phyloP scores from a whole-genome alignment of 2,797 vertebrate species.

The Triplophysa bombifrons region DNA sequence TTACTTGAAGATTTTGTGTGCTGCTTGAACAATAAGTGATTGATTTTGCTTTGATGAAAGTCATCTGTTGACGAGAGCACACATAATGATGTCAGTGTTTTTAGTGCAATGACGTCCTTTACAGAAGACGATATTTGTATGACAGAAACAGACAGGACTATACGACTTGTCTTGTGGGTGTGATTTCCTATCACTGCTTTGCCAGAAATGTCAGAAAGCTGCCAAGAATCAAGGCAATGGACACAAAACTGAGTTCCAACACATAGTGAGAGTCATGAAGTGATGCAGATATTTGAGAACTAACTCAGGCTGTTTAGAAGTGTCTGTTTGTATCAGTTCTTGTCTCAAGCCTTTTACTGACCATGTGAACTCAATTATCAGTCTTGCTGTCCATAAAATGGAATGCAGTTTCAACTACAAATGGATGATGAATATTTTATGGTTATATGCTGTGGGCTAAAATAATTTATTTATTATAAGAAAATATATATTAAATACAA shows the following conservation, averaged over 20 bases:
- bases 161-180: not conserved
- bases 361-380: slow-evolving; percentile 19
- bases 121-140: slow-evolving; percentile 9
- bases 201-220: not conserved
- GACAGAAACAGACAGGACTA: not conserved
- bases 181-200: slow-evolving; percentile 2
- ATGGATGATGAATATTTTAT: slow-evolving; percentile 34
- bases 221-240: not conserved
- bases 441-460: slow-evolving; percentile 33
- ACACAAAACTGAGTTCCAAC: not conserved
- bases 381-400: slow-evolving; percentile 42
- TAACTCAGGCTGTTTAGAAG: slow-evolving; percentile 41
- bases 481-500: slow-evolving; percentile 24
- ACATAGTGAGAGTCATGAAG: not conserved
- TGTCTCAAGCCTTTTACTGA: slow-evolving; percentile 41
- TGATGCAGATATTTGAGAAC: slow-evolving; percentile 9
- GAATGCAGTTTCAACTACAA: slow-evolving; percentile 46
- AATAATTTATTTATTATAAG: slow-evolving; percentile 34
- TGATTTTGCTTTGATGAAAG: slow-evolving; percentile 11
- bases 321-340: slow-evolving; percentile 23
- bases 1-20: slow-evolving; percentile 35
- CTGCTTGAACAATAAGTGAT: slow-evolving; percentile 23
- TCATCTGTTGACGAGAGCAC: slow-evolving; percentile 2
- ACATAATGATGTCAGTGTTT: slow-evolving; percentile 22
- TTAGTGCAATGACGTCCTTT: slow-evolving; percentile 6